Evolutionary conservation across 2,113 vertebrate species (phyloP).

Genomic region (Stigmatopora nigra): DNA sequence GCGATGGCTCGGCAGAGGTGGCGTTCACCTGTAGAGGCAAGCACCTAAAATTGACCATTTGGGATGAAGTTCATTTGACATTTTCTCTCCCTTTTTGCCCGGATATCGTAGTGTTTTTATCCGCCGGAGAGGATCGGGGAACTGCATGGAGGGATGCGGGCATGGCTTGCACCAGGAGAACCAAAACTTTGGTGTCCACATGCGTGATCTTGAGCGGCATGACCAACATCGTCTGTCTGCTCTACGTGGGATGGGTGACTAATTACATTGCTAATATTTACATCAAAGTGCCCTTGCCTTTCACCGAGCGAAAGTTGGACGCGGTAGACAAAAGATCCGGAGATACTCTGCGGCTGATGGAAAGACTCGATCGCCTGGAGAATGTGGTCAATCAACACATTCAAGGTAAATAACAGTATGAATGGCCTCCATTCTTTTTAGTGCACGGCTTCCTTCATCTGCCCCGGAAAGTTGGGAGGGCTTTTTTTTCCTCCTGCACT

Average conservation of each 20-base stretch:
- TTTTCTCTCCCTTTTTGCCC: not conserved
- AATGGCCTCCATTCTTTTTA: not conserved
- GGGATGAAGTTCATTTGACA: slow-evolving; percentile 38
- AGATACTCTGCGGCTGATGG: slow-evolving; percentile 91
- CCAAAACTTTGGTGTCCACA: slow-evolving; percentile 99
- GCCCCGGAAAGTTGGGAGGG: slow-evolving; percentile 1
- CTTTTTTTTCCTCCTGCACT: not conserved
- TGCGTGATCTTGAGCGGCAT: slow-evolving; percentile 98
- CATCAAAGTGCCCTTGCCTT: slow-evolving; percentile 87
- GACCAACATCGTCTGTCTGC: slow-evolving; percentile 95
- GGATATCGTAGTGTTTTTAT: not conserved
- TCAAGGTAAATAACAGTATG: slow-evolving; percentile 75
- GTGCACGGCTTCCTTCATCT: not conserved
- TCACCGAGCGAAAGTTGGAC: slow-evolving; percentile 85
- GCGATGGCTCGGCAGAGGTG: slow-evolving; percentile 18
- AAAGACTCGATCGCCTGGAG: slow-evolving; percentile 92
- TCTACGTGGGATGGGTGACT: slow-evolving; percentile 97
- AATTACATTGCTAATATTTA: slow-evolving; percentile 96
- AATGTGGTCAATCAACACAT: slow-evolving; percentile 97
- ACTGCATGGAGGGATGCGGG: slow-evolving; percentile 87
- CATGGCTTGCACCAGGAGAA: slow-evolving; percentile 98
- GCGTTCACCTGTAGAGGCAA: slow-evolving; percentile 57
- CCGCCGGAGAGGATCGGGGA: slow-evolving; percentile 40
- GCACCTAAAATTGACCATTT: slow-evolving; percentile 1
- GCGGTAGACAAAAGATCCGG: slow-evolving; percentile 87